Percentiles rank a stretch among this genome's conserved stretches.
These are phyloP conservation scores for Spongilla lacustris DNA, from an alignment of 37 sponge, comb jelly and placozoan genomes.

Conservation along the genomic window DNA sequence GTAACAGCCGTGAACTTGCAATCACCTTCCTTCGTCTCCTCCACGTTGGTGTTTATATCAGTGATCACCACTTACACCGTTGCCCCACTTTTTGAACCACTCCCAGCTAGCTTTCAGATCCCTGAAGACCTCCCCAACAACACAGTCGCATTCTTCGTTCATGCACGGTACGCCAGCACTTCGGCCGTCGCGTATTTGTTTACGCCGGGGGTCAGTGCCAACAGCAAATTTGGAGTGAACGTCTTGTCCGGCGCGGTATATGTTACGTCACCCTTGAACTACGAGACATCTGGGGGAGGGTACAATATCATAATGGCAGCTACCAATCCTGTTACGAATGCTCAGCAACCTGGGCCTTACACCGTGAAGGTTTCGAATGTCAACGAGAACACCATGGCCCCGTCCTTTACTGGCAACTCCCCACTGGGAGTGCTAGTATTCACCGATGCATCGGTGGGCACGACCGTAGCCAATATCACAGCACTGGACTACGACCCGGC, in stretches of 20 bases:
- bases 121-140: conserved; percentile 51
- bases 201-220: neutral
- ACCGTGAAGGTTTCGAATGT: conserved; percentile 36
- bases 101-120: neutral
- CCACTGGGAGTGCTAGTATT: conserved; percentile 14
- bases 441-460: conserved; percentile 11
- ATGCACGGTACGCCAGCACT: conserved; percentile 31
- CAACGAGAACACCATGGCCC: conserved; percentile 57
- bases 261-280: conserved; percentile 30
- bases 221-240: conserved; percentile 15
- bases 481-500: conserved; percentile 43
- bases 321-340: neutral
- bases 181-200: conserved; percentile 7
- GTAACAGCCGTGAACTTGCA: conserved; percentile 54
- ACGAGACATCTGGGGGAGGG: conserved; percentile 3
- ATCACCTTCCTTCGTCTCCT: neutral
- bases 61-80: conserved; percentile 37
- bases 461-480: conserved; percentile 25
- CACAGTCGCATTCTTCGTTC: conserved; percentile 53
- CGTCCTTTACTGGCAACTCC: conserved; percentile 23
- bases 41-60: conserved; percentile 35
- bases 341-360: neutral
- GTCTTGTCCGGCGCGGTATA: conserved; percentile 49
- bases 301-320: conserved; percentile 10
- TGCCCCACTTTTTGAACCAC: conserved; percentile 20